Evolutionary conservation across 1,140 invertebrate genomes (phyloP).

Genomic region (Acromyrmex echinatior): DNA sequence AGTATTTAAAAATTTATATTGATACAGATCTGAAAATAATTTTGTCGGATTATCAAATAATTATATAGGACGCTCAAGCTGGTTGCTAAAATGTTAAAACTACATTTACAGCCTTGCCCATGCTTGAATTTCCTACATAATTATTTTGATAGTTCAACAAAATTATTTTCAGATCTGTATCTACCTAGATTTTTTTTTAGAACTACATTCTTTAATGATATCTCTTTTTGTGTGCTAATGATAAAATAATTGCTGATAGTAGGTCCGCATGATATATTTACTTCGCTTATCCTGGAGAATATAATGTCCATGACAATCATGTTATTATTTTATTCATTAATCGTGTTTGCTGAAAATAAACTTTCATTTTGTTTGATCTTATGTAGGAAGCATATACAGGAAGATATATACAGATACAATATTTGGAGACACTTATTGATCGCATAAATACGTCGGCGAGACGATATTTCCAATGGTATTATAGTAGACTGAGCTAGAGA

Average conservation of each 20-base stretch:
- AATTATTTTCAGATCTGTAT: no score
- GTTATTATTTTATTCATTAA: background rate
- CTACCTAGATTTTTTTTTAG: no score
- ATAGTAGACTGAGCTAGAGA: constrained; percentile 40
- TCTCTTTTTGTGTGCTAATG: background rate
- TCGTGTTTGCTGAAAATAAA: background rate
- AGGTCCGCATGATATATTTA: background rate
- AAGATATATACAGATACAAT: constrained; percentile 2
- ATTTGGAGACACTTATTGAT: constrained; percentile 56
- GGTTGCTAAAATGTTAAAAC: no score
- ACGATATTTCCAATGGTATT: constrained; percentile 44
- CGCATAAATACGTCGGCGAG: constrained; percentile 52
- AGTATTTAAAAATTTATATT: no score
- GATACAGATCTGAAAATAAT: no score
- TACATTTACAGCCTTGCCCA: no score
- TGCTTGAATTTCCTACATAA: no score
- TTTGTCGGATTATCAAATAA: no score
- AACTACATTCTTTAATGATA: no score
- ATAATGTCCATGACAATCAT: background rate
- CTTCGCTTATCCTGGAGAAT: background rate
- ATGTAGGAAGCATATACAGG: background rate
- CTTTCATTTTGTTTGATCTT: background rate
- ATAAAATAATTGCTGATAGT: background rate
- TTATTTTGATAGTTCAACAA: no score
- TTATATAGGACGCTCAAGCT: no score